Base-by-base conservation (phyloP, 2,113 vertebrate species). In the Triplophysa rosa region DNA sequence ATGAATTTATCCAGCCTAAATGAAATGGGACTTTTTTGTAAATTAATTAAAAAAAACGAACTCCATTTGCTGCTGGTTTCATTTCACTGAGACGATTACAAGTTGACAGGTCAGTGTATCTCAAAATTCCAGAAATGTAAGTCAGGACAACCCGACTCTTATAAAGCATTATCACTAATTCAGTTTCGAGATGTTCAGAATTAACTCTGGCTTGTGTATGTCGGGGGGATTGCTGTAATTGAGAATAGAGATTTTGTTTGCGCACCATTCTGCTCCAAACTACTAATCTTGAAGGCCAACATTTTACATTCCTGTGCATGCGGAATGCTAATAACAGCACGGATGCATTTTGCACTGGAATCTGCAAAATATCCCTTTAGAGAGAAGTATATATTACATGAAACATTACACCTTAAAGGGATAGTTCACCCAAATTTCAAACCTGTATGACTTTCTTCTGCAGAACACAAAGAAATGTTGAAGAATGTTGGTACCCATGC, bases 101-200 rank as follows among this genome's bases (percentile, higher is more conserved):
- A 68, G 47, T 52, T 65, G n/a, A 26, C n/a, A 29, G 17, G 67
- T 8, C 47, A 5, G 49, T 64, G n/a, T 49, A 74, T 58, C 13
- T 62, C 19, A 70, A 49, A 74, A 47, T 63, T 5, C 0, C 13
- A 33, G 65, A 61, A 77, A 71, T 59, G 54, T 62, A 21, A 78
- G 77, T 33, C 56, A 59, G 37, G 79, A 47, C 49, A 74, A 65
- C 23, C 59, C 75, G 76, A 84, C 69, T 66, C 37, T 42, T 29
- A 75, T 84, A 79, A 75, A 64, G 29, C 4, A 74, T n/a, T 26
- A 26, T 64, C 23, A 5, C 79, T 64, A 63, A 78, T 56, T 80
- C 23, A 54, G 58, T 81, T 81, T 80, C 24, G 45, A 58, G 47
- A 78, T 21, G 14, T 29, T 77, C 1, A 40, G 40, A 52, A 49